Base-by-base conservation (phyloP, 2,888 invertebrate species). In the Galeopsomyia nigrocyanea region DNA sequence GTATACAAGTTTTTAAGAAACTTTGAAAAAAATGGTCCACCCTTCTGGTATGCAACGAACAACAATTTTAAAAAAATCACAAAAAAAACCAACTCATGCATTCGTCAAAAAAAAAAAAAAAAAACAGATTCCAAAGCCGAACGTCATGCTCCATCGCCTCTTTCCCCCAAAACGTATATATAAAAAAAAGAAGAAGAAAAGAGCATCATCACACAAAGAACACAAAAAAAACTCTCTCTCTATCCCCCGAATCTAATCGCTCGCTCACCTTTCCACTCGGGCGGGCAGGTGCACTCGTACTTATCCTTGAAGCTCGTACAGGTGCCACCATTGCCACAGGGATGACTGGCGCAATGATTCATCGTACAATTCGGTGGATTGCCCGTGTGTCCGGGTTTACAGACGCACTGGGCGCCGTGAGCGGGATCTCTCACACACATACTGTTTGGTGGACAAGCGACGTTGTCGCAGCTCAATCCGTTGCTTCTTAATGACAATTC, bases 311-410 rank as follows among this genome's bases (percentile, higher is more conserved):
- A 87, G 71, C 89, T 88, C 60, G 83, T 80, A 87, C 95, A 95
- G n/a, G 90, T 89, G 71, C 91, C 95, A 0, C 93, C 94, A 86
- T 95, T 92, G 76, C 89, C 88, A 82, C 95, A 95, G 55, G 92
- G 93, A 78, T 90, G 91, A 56, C 89, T 91, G 76, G 89, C 89
- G 85, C 95, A 95, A 53, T 88, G 88, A 64, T 84, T 83, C 77
- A 88, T 86, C 14, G 86, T 87, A 78, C 89, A 89, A 74, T 88
- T 88, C 10, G 85, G 84, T 2, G 84, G 84, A 78, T 79, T 82
- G 60, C 86, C 85, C 75, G 84, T 80, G 74, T 77, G 92, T 47
- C 92, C 93, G 1, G 89, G 85, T 79, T 92, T 92, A 80, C 93
- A 93, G 16, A 90, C 89, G 83, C 93, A 93, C 71, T 88, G 87